Evolutionary conservation across 2,797 vertebrate genomes (phyloP).

Genomic region (Argentina silus): DNA sequence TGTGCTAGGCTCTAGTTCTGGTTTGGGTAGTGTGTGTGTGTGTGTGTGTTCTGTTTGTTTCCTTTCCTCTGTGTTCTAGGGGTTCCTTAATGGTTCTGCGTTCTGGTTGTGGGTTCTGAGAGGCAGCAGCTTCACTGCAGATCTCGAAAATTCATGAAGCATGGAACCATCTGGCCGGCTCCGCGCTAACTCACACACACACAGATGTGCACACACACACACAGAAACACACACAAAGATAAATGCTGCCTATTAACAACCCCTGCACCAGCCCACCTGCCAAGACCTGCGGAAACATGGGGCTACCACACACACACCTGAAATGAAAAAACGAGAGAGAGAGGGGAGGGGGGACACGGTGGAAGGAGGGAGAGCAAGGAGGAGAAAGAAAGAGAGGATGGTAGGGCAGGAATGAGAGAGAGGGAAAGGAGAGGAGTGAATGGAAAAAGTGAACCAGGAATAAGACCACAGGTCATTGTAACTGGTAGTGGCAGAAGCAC

Average conservation of each 20-base stretch:
- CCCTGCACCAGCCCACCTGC: background rate
- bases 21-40: background rate
- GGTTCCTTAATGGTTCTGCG: conserved; percentile 37
- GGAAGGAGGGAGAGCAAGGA: too few relatives aligned
- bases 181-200: background rate
- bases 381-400: too few relatives aligned
- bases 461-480: conserved; percentile 7
- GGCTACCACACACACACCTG: background rate
- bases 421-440: background rate
- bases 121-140: conserved; percentile 37
- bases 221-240: conserved; percentile 25
- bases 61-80: conserved; percentile 17
- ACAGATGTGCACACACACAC: conserved; percentile 21
- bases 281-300: conserved; percentile 18
- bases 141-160: conserved; percentile 42
- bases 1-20: too few relatives aligned
- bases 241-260: too few relatives aligned
- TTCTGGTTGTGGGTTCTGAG: conserved; percentile 35
- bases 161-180: conserved; percentile 46
- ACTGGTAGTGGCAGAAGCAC: background rate
- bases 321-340: background rate
- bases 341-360: background rate
- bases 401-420: background rate
- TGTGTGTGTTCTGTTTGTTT: background rate
- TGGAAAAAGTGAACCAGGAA: background rate